Base-by-base conservation (phyloP, 2,797 vertebrate species). In the Diglossa cyanea region DNA sequence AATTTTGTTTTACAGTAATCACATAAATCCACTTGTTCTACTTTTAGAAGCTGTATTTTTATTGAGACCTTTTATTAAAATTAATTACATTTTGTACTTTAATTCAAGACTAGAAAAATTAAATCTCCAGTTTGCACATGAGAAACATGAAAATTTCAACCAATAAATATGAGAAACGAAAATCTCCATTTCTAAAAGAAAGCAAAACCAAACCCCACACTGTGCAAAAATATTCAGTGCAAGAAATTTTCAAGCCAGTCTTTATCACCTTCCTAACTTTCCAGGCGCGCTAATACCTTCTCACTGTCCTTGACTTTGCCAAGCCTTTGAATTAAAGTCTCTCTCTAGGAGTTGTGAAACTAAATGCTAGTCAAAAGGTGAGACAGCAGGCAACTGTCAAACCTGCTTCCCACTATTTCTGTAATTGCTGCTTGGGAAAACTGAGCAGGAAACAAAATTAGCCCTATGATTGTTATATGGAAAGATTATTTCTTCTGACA, bases 331-430 rank as follows among this genome's bases (percentile, higher is more conserved):
- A 81, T 76, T 42, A 70, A 95, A 88, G 28, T 35, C 55, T 53
- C 86, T 10, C 67, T 37, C 60, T 23, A 79, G 86, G 91, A 91
- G 75, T 4, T 42, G 28, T 50, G 78, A 85, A 94, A 86, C 12
- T 57, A 87, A 94, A 94, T 70, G 85, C 53, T 76, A 82, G 71
- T 68, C 61, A 91, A 71, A 94, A 74, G 26, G 66, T 33, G 45
- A 92, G 89, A 86, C 94, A 94, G 89, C 87, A 95, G 88, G 92
- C 66, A 86, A 71, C 80, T 84, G 81, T 83, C 91, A 96, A 86
- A 82, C 20, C n/a, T 0, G 2, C 73, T 86, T 89, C 67, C 55
- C 44, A 91, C 63, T 48, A 70, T 57, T 62, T 82, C 71, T 50
- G 58, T 92, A 93, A 95, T 87, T 93, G 71, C 47, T 82, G 71